Percentiles rank a stretch among this genome's conserved stretches.
Conservation (phyloP, 2,888 invertebrate species). For the Ochropleura leucogaster region DNA sequence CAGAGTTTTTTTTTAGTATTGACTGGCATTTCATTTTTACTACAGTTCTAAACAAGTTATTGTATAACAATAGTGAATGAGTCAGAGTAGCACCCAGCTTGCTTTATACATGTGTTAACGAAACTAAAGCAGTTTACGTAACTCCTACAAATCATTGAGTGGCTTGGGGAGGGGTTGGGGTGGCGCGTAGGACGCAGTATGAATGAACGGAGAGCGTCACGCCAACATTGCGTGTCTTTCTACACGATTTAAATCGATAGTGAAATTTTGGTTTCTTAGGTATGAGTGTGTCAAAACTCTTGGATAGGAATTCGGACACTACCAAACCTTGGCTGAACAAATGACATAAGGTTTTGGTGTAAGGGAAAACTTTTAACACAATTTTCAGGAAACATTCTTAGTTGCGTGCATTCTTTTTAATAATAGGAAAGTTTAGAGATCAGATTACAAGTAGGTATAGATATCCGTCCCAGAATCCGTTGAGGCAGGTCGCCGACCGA, state of each 20-base stretch:
- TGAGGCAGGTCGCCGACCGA: conserved; percentile 59
- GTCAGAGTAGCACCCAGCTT: conserved; percentile 38
- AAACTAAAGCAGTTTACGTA: conserved; percentile 63
- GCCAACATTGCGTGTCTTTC: conserved; percentile 53
- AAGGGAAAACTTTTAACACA: not conserved
- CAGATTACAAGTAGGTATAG: conserved; percentile 17
- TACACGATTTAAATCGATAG: conserved; percentile 57
- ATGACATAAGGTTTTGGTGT: not conserved
- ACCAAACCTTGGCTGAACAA: not conserved
- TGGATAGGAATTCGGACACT: conserved; percentile 2
- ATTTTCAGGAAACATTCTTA: not conserved
- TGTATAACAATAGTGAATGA: conserved; percentile 47
- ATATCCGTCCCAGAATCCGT: conserved; percentile 37
- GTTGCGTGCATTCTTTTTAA: not conserved
- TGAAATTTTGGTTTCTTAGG: conserved; percentile 32
- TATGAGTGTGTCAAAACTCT: not conserved
- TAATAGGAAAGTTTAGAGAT: conserved; percentile 6
- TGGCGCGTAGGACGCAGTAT: conserved; percentile 66
- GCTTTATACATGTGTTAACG: conserved; percentile 46
- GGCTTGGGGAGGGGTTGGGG: conserved; percentile 53
- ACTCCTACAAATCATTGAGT: conserved; percentile 64
- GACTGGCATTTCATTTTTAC: not conserved
- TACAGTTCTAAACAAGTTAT: conserved; percentile 11
- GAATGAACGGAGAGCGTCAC: conserved; percentile 76
- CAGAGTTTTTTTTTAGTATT: not conserved